These are phyloP conservation scores for Acanthurus leucopareius DNA, from an alignment of 2,797 vertebrate species.

Conservation along the genomic window DNA sequence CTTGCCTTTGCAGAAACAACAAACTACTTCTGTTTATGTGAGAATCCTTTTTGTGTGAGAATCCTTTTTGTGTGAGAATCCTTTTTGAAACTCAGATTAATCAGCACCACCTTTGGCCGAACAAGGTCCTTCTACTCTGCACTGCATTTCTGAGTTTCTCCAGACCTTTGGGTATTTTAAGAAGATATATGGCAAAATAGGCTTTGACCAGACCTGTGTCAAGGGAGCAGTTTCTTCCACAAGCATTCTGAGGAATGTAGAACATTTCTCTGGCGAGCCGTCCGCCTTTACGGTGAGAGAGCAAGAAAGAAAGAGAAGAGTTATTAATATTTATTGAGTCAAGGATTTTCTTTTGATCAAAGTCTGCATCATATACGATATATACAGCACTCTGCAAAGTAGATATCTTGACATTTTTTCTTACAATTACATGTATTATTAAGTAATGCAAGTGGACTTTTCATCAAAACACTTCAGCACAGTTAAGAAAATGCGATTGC, in stretches of 20 bases:
- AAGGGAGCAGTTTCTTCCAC: slow-evolving; percentile 93
- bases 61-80: slow-evolving; percentile 43
- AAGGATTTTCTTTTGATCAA: slow-evolving; percentile 53
- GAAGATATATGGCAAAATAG: slow-evolving; percentile 10
- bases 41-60: slow-evolving; percentile 1
- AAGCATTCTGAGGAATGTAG: slow-evolving; percentile 95
- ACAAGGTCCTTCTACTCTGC: slow-evolving; percentile 21
- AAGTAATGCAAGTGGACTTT: slow-evolving; percentile 39
- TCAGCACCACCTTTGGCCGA: slow-evolving; percentile 43
- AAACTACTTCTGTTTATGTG: slow-evolving; percentile 37
- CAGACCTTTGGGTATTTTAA: slow-evolving; percentile 20
- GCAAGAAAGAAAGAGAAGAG: slow-evolving; percentile 33
- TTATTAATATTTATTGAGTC: slow-evolving; percentile 64
- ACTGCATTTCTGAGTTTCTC: slow-evolving; percentile 37
- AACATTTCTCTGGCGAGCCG: slow-evolving; percentile 94
- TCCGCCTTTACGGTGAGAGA: slow-evolving; percentile 88
- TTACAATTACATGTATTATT: slow-evolving; percentile 33
- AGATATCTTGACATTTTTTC: slow-evolving; percentile 34
- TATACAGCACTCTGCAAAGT: slow-evolving; percentile 34
- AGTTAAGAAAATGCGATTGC: slow-evolving; percentile 22
- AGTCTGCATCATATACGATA: slow-evolving; percentile 50
- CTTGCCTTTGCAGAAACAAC: slow-evolving; percentile 38
- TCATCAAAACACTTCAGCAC: slow-evolving; percentile 27
- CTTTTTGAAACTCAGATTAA: slow-evolving; percentile 57
- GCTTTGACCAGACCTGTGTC: slow-evolving; percentile 80